Evolutionary conservation across 2,888 invertebrate genomes (phyloP).

Genomic region (Baccha elongata): DNA sequence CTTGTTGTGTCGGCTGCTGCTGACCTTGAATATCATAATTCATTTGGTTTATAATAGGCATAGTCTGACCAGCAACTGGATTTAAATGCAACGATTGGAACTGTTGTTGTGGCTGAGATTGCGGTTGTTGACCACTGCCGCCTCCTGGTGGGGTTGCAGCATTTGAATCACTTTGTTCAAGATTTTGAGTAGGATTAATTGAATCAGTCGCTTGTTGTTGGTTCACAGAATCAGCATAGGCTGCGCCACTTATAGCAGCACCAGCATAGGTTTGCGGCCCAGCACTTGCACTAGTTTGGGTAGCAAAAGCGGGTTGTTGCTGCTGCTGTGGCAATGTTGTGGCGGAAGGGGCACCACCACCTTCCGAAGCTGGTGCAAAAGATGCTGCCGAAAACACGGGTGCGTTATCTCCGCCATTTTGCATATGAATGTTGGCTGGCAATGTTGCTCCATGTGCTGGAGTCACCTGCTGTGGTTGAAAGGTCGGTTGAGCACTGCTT

Average conservation of each 20-base stretch:
- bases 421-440: slow-evolving; percentile 77
- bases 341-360: slow-evolving; percentile 46
- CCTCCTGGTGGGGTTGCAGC: slow-evolving; percentile 68
- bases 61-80: slow-evolving; percentile 77
- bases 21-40: slow-evolving; percentile 76
- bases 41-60: slow-evolving; percentile 79
- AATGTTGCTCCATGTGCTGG: slow-evolving; percentile 77
- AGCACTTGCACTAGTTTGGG: slow-evolving; percentile 44
- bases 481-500: slow-evolving; percentile 82
- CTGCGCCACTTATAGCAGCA: slow-evolving; percentile 60
- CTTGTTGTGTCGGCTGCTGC: slow-evolving; percentile 73
- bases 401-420: slow-evolving; percentile 75
- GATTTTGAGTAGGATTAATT: slow-evolving; percentile 49
- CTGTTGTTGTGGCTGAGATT: slow-evolving; percentile 76
- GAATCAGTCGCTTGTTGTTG: slow-evolving; percentile 55
- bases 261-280: slow-evolving; percentile 79
- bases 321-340: slow-evolving; percentile 55
- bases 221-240: slow-evolving; percentile 49
- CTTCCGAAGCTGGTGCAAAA: slow-evolving; percentile 18
- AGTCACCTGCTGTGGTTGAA: slow-evolving; percentile 75
- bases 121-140: slow-evolving; percentile 76
- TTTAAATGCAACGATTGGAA: slow-evolving; percentile 57
- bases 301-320: slow-evolving; percentile 59
- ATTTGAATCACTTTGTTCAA: slow-evolving; percentile 62
- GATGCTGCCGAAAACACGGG: slow-evolving; percentile 33